These are phyloP conservation scores for Mesorhabditis belari DNA, from an alignment of 2,888 invertebrate species.

Conservation along the genomic window DNA sequence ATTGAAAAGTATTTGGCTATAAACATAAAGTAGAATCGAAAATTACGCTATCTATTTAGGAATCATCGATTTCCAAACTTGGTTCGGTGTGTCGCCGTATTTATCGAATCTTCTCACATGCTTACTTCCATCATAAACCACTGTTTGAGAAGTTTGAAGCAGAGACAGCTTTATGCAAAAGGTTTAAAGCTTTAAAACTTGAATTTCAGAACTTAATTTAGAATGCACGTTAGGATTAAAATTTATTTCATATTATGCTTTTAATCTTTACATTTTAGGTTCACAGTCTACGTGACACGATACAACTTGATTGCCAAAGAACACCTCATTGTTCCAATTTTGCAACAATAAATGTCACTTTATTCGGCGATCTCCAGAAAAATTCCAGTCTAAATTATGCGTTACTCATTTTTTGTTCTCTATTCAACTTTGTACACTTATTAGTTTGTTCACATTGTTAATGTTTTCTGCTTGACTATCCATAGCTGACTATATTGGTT, in stretches of 20 bases:
- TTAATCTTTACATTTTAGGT: constrained; percentile 60
- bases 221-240: constrained; percentile 1
- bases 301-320: constrained; percentile 97
- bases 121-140: constrained; percentile 91
- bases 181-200: constrained; percentile 11
- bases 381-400: neutral
- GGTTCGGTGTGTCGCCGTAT: constrained; percentile 97
- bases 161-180: constrained; percentile 29
- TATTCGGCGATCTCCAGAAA: neutral
- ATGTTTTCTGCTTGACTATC: neutral
- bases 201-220: neutral
- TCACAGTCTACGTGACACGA: constrained; percentile 94
- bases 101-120: constrained; percentile 98
- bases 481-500: neutral
- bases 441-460: neutral
- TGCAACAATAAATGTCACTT: constrained; percentile 51
- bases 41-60: too few relatives aligned
- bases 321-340: constrained; percentile 92
- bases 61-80: constrained; percentile 93
- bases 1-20: neutral
- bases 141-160: constrained; percentile 95
- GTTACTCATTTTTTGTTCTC: too few relatives aligned
- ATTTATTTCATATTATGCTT: neutral
- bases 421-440: too few relatives aligned
- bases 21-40: neutral